Base-by-base conservation (phyloP, 2,797 vertebrate species). In the Spinibarbus caldwelli region DNA sequence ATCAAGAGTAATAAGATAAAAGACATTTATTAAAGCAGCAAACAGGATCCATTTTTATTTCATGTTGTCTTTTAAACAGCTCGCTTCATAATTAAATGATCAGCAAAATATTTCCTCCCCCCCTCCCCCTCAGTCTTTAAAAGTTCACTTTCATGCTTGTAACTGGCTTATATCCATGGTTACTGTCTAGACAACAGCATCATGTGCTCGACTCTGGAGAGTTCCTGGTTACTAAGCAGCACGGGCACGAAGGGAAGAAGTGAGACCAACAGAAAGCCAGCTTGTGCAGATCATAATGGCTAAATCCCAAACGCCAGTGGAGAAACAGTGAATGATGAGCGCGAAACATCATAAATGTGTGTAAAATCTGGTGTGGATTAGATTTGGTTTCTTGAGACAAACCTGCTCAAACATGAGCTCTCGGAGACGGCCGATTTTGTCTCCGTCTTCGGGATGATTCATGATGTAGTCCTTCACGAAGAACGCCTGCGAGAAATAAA, bases 321-420 rank as follows among this genome's bases (percentile, higher is more conserved):
- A 23, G 29, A 34, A 72, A 80, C 64, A 41, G 2, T 41, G 41
- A 66, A 68, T 26, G 9, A 68, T 59, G 43, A 68, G 36, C 5
- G 19, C 9, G 17, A 62, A 70, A 80, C 49, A 19, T 62, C 49
- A 12, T 62, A 72, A 57, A 59, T 49, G 59, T 45, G 26, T 79
- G 38, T 47, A 47, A 15, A 52, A 29, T 67, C 17, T 26, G 36
- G 26, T 66, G 8, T 38, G 34, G 64, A 64, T 71, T 45, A 23
- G 23, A 80, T 84, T 66, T 54, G 57, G 5, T 64, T 83, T 70
- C 71, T 64, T 57, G 70, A 78, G 29, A 92, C 94, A 90, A 90
- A 99, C 98, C 97, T 99, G 98, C 82, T 99, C 98, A 0, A 99
- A 97, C 97, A 99, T 99, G 88, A 99, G 96, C 83, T 99, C 98